Conservation (phyloP, 2,888 invertebrate species). For the Aleiodes alternator region DNA sequence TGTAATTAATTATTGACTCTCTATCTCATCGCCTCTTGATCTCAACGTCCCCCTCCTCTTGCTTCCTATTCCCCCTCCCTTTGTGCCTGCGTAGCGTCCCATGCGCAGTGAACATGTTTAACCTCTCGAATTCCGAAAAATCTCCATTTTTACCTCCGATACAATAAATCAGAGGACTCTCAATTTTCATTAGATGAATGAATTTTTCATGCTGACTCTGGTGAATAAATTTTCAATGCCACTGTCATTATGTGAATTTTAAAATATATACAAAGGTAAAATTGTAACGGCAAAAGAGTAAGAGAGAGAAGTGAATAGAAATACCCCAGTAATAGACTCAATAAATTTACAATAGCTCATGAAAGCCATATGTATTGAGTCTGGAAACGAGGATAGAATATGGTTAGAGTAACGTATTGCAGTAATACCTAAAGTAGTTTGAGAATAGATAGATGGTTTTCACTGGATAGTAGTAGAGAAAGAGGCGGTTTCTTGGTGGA, state of each 20-base stretch:
- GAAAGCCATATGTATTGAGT: constrained; percentile 39
- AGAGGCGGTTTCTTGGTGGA: neutral
- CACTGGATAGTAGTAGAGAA: neutral
- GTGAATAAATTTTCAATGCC: neutral
- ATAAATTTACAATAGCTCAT: constrained; percentile 43
- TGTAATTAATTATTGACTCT: constrained; percentile 12
- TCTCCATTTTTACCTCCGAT: no score
- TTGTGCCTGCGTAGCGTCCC: no score
- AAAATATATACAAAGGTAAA: constrained; percentile 2
- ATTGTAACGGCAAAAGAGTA: neutral
- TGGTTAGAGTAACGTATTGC: constrained; percentile 27
- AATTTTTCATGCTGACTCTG: neutral
- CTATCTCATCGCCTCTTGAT: neutral
- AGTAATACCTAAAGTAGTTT: constrained; percentile 43
- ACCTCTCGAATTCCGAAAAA: no score
- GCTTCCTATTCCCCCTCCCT: no score
- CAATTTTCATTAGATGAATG: neutral
- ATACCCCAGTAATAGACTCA: constrained; percentile 35
- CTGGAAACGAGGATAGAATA: constrained; percentile 39
- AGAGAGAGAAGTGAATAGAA: constrained; percentile 21
- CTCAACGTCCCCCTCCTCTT: no score
- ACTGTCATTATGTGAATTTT: neutral
- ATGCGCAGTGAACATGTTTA: no score
- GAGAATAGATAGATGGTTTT: constrained; percentile 41
- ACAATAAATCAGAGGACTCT: neutral